Evolutionary conservation across 1,140 invertebrate species (phyloP), one percentile per base, ranked within the genome.

Genomic region (Triops longicaudatus): DNA sequence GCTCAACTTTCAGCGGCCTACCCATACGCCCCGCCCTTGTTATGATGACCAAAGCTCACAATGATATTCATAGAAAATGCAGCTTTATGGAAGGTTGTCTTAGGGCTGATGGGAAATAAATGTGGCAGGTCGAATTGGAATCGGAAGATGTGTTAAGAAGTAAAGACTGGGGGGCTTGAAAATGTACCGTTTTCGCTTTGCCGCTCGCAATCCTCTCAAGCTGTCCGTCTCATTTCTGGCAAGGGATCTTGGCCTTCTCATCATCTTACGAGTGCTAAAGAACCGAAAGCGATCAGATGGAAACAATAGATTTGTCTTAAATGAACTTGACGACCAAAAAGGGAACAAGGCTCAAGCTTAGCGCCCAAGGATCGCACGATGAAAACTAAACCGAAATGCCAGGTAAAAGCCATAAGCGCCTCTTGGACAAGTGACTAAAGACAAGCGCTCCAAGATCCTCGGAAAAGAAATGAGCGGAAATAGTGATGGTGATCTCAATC

Each of bases 161-260:
- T 63, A 63, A 22, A 37, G 31, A 37, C 31, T 37, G 31, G 31
- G 50, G 17, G 17, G 50, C 17, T 22, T 63, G 14, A 17, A 63
- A 63, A 63, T 63, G 50, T 63, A 63, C 17, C 50, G 50, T 17
- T 63, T 22, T 63, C 50, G 50, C 50, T 63, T 63, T 63, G n/a
- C 50, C 50, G 50, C 50, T 63, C 22, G 50, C n/a, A 63, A 63
- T 63, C 50, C 50, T 63, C 50, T 63, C 50, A 63, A 63, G 50
- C 50, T 63, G 50, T 63, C 50, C 50, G 50, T 63, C 22, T 63
- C 22, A 17, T 63, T 7, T 63, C 7, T 17, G 50, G 50, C 50
- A n/a, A 22, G 50, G 17, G n/a, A 22, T 63, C 50, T 10, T 7
- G 31, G 31, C 50, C 22, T 22, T 0, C n/a, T 22, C 50, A 22